A percentile compares a stretch with the other conserved stretches of the same genome.
These are phyloP conservation scores for Apis florea DNA, from an alignment of 1,140 invertebrate genomes.

Conservation along the genomic window DNA sequence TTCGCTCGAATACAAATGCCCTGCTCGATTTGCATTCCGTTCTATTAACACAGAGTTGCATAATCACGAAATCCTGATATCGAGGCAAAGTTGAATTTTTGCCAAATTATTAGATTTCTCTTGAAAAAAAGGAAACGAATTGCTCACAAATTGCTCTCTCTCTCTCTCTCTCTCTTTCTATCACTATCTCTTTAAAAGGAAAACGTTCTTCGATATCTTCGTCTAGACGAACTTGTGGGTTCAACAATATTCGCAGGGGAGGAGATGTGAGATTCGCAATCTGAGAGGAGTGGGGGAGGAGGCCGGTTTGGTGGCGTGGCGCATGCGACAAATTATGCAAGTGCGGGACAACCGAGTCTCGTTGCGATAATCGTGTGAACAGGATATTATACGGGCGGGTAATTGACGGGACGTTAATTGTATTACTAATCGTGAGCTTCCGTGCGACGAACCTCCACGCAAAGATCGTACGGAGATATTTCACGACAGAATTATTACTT, in stretches of 20 bases:
- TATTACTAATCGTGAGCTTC: slow-evolving; percentile 22
- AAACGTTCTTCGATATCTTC: no score
- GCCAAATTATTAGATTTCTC: no score
- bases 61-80: background rate
- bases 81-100: no score
- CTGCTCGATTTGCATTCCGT: background rate
- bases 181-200: no score
- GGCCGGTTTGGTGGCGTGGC: background rate
- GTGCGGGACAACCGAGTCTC: background rate
- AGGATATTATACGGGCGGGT: background rate
- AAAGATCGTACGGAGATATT: background rate
- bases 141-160: no score
- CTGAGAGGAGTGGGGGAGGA: rapidly evolving
- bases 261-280: no score
- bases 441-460: background rate
- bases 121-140: no score
- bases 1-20: slow-evolving; percentile 6
- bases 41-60: background rate
- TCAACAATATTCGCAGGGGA: no score
- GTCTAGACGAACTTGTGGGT: no score
- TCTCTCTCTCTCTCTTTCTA: no score
- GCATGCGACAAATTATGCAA: background rate
- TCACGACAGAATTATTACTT: background rate
- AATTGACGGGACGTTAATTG: slow-evolving; percentile 27
- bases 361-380: slow-evolving; percentile 11